Percentiles rank a stretch among this genome's conserved stretches.
Conservation (phyloP, 1,140 invertebrate species). For the Neodiprion lecontei region DNA sequence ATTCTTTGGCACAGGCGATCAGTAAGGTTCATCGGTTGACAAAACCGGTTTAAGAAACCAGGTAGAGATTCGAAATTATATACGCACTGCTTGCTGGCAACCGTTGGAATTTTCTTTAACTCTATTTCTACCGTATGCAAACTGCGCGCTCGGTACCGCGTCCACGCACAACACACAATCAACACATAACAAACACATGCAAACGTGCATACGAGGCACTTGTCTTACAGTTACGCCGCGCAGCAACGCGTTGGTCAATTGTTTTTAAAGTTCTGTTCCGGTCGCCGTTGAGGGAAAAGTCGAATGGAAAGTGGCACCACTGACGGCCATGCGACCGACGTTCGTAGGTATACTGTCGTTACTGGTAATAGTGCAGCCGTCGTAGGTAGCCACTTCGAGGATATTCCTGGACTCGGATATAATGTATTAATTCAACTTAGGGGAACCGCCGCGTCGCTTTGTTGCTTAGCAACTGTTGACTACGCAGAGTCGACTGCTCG, state of each 20-base stretch:
- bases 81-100: slow-evolving; percentile 14
- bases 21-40: slow-evolving; percentile 16
- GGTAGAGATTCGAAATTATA: neutral
- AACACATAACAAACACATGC: slow-evolving; percentile 5
- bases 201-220: slow-evolving; percentile 18
- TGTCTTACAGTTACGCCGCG: neutral
- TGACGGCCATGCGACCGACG: neutral
- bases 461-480: slow-evolving; percentile 37
- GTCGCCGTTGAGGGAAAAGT: neutral
- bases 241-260: slow-evolving; percentile 13
- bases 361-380: neutral
- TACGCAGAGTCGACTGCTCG: neutral
- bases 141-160: slow-evolving; percentile 11
- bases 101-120: slow-evolving; percentile 6
- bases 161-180: neutral
- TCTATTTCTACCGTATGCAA: slow-evolving; percentile 19
- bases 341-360: neutral
- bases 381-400: slow-evolving; percentile 24
- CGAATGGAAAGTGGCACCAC: neutral
- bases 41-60: slow-evolving; percentile 33
- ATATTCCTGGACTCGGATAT: slow-evolving; percentile 45
- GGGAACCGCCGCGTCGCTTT: slow-evolving; percentile 25
- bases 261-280: slow-evolving; percentile 24
- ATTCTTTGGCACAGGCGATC: slow-evolving; percentile 32
- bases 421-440: slow-evolving; percentile 40